These are phyloP conservation scores for Iselma pallidipennis DNA, from an alignment of 2,888 invertebrate species.

Conservation along the genomic window DNA sequence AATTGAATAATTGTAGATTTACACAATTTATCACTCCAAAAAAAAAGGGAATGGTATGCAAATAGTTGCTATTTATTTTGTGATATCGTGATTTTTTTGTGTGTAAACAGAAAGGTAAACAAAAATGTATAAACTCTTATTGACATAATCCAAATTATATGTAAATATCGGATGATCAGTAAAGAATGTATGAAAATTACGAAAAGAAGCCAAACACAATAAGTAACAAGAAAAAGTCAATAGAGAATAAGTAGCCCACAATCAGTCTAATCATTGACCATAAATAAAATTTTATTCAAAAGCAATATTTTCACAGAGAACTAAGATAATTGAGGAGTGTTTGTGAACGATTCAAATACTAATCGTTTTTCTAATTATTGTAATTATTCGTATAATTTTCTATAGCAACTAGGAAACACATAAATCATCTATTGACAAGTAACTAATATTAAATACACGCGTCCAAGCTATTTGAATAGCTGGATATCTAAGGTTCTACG, in stretches of 20 bases:
- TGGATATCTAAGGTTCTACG: background rate
- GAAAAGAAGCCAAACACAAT: too few species aligned
- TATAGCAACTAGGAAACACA: background rate
- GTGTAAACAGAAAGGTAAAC: background rate
- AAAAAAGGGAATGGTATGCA: background rate
- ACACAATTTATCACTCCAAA: background rate
- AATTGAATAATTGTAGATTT: background rate
- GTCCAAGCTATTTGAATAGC: background rate
- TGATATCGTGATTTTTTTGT: background rate
- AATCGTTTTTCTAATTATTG: background rate
- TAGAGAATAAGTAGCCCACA: too few species aligned
- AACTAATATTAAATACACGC: background rate
- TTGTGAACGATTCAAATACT: too few species aligned
- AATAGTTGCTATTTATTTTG: background rate
- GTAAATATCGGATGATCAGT: background rate
- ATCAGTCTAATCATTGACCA: too few species aligned
- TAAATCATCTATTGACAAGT: background rate
- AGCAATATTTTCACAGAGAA: too few species aligned
- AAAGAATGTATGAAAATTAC: too few species aligned
- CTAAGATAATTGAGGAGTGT: too few species aligned
- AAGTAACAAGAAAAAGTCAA: too few species aligned
- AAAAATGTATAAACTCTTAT: too few species aligned
- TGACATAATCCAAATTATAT: too few species aligned
- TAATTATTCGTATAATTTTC: background rate
- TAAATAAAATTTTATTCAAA: too few species aligned